A percentile compares a stretch with the other conserved stretches of the same genome.
Evolutionary conservation across 2,113 vertebrate species (phyloP).

Genomic region (Thunnus maccoyii): DNA sequence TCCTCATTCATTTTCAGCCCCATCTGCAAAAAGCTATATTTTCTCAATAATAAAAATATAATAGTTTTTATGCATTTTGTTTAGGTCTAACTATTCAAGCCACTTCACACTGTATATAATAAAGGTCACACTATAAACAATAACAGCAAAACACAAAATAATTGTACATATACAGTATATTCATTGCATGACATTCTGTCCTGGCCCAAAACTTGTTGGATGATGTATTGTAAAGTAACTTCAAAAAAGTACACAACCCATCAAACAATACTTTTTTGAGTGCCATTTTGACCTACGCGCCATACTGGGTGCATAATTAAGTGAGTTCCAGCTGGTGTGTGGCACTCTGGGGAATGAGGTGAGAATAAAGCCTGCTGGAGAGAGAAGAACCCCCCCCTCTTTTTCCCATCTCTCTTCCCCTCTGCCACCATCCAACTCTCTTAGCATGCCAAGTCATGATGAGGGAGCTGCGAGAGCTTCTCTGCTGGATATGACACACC

Average conservation of each 20-base stretch:
- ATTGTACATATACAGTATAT: background rate
- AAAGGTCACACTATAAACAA: too few relatives aligned
- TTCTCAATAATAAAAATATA: too few relatives aligned
- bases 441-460: slow-evolving; percentile 63
- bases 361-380: slow-evolving; percentile 72
- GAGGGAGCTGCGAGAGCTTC: slow-evolving; percentile 48
- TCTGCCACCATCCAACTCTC: slow-evolving; percentile 16
- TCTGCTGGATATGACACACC: slow-evolving; percentile 49
- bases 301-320: slow-evolving; percentile 72
- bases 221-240: slow-evolving; percentile 28
- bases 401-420: slow-evolving; percentile 1
- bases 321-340: slow-evolving; percentile 77
- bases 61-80: too few relatives aligned
- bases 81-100: too few relatives aligned
- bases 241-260: slow-evolving; percentile 49
- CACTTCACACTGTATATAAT: too few relatives aligned
- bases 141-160: background rate
- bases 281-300: slow-evolving; percentile 63
- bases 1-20: too few relatives aligned
- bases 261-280: slow-evolving; percentile 27
- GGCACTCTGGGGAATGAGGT: slow-evolving; percentile 67
- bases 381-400: slow-evolving; percentile 23
- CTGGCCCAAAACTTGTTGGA: background rate
- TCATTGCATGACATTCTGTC: background rate
- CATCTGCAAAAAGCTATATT: too few relatives aligned